Evolutionary conservation across 2,888 invertebrate species (phyloP).

Genomic region (Scrobipalpa atriplicella): DNA sequence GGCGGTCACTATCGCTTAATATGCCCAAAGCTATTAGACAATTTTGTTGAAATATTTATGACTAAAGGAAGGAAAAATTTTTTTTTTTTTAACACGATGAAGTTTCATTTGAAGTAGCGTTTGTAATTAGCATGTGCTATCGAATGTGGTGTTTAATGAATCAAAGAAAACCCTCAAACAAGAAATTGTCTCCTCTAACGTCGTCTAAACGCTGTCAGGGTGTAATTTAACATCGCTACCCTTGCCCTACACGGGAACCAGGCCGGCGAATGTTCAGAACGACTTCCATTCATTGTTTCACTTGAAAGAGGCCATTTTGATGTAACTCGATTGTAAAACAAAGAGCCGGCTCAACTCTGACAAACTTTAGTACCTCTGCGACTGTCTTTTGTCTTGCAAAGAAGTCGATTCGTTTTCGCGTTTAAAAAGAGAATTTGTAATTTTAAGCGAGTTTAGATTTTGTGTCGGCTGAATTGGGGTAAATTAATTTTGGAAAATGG

Average conservation of each 20-base stretch:
- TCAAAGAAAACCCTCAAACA: background rate
- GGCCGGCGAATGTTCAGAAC: conserved; percentile 53
- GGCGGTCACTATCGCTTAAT: background rate
- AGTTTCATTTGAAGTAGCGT: too few species aligned
- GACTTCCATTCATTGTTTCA: conserved; percentile 63
- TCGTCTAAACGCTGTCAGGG: background rate
- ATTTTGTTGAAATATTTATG: background rate
- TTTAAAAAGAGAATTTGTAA: conserved; percentile 38
- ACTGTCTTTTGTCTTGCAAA: conserved; percentile 70
- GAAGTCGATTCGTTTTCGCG: conserved; percentile 54
- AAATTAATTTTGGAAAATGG: conserved; percentile 7
- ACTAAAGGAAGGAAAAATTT: too few species aligned
- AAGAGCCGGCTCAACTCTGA: conserved; percentile 48
- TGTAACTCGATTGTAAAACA: conserved; percentile 73
- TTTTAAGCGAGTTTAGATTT: conserved; percentile 22
- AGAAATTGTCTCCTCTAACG: background rate
- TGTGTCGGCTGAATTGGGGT: conserved; percentile 2
- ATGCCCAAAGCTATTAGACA: background rate
- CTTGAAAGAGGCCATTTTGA: conserved; percentile 58
- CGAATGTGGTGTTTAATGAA: background rate
- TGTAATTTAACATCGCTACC: background rate
- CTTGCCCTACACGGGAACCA: conserved; percentile 23
- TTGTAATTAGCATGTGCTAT: too few species aligned
- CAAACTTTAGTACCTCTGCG: conserved; percentile 58
- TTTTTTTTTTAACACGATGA: too few species aligned